Evolutionary conservation across 1,140 invertebrate genomes (phyloP).

Genomic region (Bombyx mandarina): DNA sequence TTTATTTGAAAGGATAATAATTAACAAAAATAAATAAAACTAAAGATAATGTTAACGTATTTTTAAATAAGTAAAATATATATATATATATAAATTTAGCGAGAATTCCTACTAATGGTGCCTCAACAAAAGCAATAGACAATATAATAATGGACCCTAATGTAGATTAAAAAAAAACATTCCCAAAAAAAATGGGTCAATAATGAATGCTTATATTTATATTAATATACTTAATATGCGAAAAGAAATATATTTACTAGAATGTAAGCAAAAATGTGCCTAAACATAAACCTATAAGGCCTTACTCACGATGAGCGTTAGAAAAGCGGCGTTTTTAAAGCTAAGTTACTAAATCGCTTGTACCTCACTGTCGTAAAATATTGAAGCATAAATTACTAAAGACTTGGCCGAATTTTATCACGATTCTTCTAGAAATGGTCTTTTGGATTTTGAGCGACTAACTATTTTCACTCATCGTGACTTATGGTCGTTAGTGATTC

Average conservation of each 20-base stretch:
- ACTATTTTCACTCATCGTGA: too few species aligned
- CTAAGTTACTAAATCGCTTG: too few species aligned
- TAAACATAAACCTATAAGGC: neutral
- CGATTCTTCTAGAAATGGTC: too few species aligned
- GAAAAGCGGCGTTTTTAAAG: neutral
- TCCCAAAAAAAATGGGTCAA: neutral
- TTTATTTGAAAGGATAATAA: neutral
- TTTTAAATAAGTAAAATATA: neutral
- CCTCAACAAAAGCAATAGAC: conserved; percentile 4
- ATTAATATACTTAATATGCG: neutral
- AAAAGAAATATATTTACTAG: neutral
- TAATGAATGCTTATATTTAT: conserved; percentile 1
- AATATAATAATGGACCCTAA: conserved; percentile 2
- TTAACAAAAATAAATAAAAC: neutral
- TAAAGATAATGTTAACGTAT: neutral
- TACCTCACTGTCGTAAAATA: too few species aligned
- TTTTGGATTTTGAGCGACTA: too few species aligned
- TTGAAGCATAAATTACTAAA: too few species aligned
- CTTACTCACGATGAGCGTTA: neutral
- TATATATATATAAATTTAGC: neutral
- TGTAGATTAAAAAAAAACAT: neutral
- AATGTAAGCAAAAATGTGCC: neutral
- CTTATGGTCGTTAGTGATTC: too few species aligned
- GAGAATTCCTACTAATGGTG: conserved; percentile 1
- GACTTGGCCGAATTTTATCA: too few species aligned